These are phyloP conservation scores for Rhagoletis zephyria DNA, from an alignment of 1,140 invertebrate species.

Conservation along the genomic window DNA sequence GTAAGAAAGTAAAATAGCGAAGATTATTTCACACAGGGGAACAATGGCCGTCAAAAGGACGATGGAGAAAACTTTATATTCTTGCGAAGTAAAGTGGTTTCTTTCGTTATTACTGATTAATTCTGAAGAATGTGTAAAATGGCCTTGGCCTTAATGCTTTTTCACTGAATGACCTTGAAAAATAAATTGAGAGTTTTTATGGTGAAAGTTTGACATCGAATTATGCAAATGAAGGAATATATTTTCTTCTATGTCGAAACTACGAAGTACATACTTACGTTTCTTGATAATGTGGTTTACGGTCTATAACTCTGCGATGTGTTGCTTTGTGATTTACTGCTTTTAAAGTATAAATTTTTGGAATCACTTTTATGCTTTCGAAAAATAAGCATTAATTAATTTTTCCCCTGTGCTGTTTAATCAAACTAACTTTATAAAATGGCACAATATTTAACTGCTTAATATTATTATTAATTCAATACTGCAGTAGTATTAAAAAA, in stretches of 20 bases:
- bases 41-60: not conserved
- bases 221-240: too few relatives aligned
- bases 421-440: not conserved
- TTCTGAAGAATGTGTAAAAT: not conserved
- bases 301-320: conserved; percentile 30
- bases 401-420: conserved; percentile 16
- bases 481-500: too few relatives aligned
- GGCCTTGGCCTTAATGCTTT: not conserved
- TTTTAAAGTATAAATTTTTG: not conserved
- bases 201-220: too few relatives aligned
- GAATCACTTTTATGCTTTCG: not conserved
- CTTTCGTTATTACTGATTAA: not conserved
- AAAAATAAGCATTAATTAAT: not conserved
- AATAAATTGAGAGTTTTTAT: too few relatives aligned
- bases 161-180: not conserved
- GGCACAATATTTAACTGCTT: too few relatives aligned
- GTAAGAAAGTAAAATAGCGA: not conserved
- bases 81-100: not conserved
- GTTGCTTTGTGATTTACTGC: conserved; percentile 31
- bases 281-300: conserved; percentile 23
- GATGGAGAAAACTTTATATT: not conserved
- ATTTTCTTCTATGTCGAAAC: too few relatives aligned
- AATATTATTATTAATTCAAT: too few relatives aligned
- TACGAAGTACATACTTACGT: too few relatives aligned
- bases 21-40: conserved; percentile 2